These are phyloP conservation scores for Diadophis punctatus DNA, from an alignment of 2,113 vertebrate genomes.

Conservation along the genomic window DNA sequence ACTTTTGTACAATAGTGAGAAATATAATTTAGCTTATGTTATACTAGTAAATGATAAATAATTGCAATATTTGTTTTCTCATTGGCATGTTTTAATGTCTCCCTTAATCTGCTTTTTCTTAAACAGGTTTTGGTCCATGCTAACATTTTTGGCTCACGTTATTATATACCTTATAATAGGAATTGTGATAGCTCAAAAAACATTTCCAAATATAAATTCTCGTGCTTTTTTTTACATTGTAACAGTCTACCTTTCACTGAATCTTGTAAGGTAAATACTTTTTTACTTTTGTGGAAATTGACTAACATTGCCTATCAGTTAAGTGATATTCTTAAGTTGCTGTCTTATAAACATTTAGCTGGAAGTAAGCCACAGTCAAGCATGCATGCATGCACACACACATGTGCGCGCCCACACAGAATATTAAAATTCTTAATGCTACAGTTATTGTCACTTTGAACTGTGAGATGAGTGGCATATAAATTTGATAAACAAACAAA, in stretches of 20 bases:
- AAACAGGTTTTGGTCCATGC: slow-evolving; percentile 48
- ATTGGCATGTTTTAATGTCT: neutral
- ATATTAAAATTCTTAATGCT: neutral
- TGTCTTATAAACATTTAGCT: neutral
- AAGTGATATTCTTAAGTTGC: neutral
- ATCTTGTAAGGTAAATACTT: slow-evolving; percentile 38
- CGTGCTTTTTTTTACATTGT: slow-evolving; percentile 41
- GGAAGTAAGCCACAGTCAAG: neutral
- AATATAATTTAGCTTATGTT: neutral
- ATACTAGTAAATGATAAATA: neutral
- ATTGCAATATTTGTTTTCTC: neutral
- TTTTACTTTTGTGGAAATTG: neutral
- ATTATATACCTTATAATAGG: slow-evolving; percentile 46
- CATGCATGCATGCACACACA: neutral
- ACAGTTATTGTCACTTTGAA: neutral
- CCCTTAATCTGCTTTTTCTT: neutral
- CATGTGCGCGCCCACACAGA: neutral
- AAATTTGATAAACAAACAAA: too few relatives aligned
- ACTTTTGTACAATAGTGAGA: neutral
- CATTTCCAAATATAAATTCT: slow-evolving; percentile 21
- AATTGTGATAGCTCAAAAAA: slow-evolving; percentile 41
- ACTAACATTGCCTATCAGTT: neutral
- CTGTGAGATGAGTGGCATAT: too few relatives aligned
- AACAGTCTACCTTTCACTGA: slow-evolving; percentile 38
- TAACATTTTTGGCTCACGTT: slow-evolving; percentile 47